Evolutionary conservation across 2,113 vertebrate genomes (phyloP).

Genomic region (Brachionichthys hirsutus): DNA sequence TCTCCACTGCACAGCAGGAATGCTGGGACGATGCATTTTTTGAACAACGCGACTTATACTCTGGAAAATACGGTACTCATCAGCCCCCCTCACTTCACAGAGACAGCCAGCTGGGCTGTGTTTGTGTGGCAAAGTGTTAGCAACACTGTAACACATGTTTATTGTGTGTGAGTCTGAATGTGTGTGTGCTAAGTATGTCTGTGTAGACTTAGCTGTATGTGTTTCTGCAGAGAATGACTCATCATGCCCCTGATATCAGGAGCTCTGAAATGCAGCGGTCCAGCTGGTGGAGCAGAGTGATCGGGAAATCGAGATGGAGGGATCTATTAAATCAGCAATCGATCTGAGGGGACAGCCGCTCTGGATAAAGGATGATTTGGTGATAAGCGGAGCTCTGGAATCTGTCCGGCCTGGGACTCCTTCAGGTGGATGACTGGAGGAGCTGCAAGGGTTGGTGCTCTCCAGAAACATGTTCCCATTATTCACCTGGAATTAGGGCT

Average conservation of each 20-base stretch:
- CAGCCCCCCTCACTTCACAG: conserved; percentile 29
- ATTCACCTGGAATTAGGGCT: neutral
- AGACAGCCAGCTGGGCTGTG: conserved; percentile 33
- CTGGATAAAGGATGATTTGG: conserved; percentile 26
- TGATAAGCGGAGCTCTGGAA: neutral
- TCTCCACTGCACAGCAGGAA: too few species aligned
- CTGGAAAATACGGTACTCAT: too few species aligned
- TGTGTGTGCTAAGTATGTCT: neutral
- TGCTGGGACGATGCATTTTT: too few species aligned
- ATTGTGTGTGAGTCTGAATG: neutral
- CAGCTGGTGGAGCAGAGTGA: conserved; percentile 1
- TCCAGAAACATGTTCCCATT: neutral
- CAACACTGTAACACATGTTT: neutral
- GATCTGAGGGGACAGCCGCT: conserved; percentile 25
- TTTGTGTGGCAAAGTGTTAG: neutral
- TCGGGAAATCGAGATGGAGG: conserved; percentile 28
- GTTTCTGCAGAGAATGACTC: neutral
- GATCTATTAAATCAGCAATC: conserved; percentile 33
- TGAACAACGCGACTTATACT: too few species aligned
- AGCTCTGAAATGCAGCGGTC: conserved; percentile 16
- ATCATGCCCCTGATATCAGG: conserved; percentile 26
- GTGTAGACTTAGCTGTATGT: too few species aligned
- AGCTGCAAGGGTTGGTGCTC: too few species aligned
- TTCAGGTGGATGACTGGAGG: neutral
- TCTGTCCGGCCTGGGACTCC: neutral